Conservation (phyloP, 1,140 invertebrate species). For the Cardiocondyla obscurior region DNA sequence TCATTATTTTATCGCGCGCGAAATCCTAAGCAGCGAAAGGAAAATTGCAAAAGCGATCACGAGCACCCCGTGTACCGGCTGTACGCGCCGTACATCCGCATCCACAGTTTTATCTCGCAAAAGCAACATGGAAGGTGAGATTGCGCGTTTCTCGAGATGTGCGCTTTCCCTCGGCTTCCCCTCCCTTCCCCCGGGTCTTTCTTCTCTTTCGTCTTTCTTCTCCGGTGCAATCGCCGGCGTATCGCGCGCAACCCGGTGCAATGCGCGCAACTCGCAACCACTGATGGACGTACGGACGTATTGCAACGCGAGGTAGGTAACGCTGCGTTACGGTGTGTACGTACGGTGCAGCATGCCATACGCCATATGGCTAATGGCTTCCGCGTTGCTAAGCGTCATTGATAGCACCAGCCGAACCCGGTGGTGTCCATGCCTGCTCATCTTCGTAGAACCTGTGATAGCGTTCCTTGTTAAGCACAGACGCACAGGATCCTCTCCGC, state of each 20-base stretch:
- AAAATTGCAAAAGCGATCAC: constrained; percentile 23
- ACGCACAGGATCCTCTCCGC: constrained; percentile 13
- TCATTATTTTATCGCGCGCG: background rate
- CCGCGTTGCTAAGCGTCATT: constrained; percentile 60
- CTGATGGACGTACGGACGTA: constrained; percentile 51
- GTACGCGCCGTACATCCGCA: background rate
- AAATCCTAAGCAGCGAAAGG: background rate
- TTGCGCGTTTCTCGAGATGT: constrained; percentile 34
- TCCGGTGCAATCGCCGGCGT: constrained; percentile 7
- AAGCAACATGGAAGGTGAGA: constrained; percentile 51
- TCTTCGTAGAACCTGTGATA: constrained; percentile 39
- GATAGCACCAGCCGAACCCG: constrained; percentile 60
- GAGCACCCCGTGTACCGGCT: background rate
- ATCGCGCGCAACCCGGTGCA: constrained; percentile 8
- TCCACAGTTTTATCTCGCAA: constrained; percentile 41
- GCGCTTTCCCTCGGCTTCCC: constrained; percentile 38
- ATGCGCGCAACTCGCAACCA: constrained; percentile 29
- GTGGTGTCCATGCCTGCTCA: constrained; percentile 46
- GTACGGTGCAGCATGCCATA: constrained; percentile 73
- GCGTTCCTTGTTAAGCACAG: constrained; percentile 38
- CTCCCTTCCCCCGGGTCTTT: constrained; percentile 27
- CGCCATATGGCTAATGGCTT: constrained; percentile 79
- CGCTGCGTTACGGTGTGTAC: background rate
- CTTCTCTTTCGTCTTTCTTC: constrained; percentile 32
- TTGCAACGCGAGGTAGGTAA: constrained; percentile 33